A percentile compares a stretch with the other conserved stretches of the same genome.
Conservation (phyloP, 2,113 vertebrate genomes). For the Ciconia stormi region DNA sequence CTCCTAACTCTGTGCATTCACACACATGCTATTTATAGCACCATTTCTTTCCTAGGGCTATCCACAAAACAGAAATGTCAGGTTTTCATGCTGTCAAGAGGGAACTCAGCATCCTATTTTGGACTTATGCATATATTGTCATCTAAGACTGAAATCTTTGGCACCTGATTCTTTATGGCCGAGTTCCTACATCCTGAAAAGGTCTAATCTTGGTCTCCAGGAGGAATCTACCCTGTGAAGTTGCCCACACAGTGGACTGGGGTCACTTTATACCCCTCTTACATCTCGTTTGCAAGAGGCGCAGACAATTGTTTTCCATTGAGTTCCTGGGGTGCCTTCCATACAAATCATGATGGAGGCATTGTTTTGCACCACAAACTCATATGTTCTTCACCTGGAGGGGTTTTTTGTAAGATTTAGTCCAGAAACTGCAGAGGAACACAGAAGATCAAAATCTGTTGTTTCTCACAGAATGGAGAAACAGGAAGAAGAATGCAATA, state of each 20-base stretch:
- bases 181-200: not conserved
- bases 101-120: not conserved
- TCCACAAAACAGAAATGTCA: constrained; percentile 6
- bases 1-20: not conserved
- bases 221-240: not conserved
- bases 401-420: not conserved
- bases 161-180: not conserved
- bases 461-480: not conserved
- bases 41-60: not conserved
- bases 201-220: not conserved
- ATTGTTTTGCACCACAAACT: not conserved
- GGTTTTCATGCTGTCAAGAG: not conserved
- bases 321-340: not conserved
- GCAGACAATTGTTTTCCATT: not conserved
- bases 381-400: not conserved
- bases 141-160: not conserved
- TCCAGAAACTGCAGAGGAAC: not conserved
- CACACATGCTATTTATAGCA: not conserved
- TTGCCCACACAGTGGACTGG: not conserved
- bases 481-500: not conserved
- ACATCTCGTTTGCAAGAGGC: not conserved
- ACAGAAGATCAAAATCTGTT: not conserved
- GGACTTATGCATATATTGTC: not conserved
- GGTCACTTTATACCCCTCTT: not conserved
- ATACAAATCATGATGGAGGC: not conserved